Conservation (phyloP, 2,797 vertebrate genomes). For the Pipistrellus pygmaeus region DNA sequence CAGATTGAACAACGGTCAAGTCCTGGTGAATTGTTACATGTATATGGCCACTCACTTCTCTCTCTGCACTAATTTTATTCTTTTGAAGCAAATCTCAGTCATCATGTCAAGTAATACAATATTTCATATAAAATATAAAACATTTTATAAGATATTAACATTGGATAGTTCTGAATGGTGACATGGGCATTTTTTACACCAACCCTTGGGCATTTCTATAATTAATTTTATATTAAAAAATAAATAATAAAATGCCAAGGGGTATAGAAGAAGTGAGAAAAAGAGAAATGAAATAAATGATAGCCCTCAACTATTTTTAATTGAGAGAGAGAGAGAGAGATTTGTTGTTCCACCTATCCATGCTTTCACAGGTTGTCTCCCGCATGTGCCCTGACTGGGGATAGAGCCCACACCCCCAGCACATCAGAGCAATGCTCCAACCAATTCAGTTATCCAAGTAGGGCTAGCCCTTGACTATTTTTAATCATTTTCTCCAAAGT, state of each 20-base stretch:
- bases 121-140: neutral
- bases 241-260: neutral
- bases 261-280: neutral
- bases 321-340: neutral
- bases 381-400: neutral
- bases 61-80: neutral
- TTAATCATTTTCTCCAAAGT: neutral
- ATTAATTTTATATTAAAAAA: neutral
- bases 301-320: neutral
- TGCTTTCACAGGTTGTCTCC: neutral
- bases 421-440: neutral
- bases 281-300: neutral
- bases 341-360: neutral
- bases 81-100: neutral
- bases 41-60: neutral
- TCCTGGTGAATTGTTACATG: neutral
- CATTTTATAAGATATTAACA: neutral
- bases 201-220: neutral
- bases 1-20: neutral
- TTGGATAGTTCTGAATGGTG: neutral
- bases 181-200: neutral
- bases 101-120: neutral
- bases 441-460: neutral
- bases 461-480: neutral
- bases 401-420: neutral